These are phyloP conservation scores for Netta rufina DNA, from an alignment of 2,797 vertebrate genomes.

Conservation along the genomic window DNA sequence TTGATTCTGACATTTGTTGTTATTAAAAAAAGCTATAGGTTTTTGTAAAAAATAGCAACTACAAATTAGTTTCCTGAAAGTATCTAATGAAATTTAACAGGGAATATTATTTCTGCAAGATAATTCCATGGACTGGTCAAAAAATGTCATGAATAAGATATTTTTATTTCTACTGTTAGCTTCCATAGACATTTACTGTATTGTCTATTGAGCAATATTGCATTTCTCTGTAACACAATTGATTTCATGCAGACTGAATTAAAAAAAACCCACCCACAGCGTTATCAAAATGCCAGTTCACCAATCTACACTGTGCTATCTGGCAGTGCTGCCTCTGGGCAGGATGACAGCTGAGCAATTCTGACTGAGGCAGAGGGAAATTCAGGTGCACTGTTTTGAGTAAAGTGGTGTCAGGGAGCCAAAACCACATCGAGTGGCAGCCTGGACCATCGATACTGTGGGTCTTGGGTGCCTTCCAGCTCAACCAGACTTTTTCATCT, in stretches of 20 bases:
- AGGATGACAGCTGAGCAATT: background rate
- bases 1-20: background rate
- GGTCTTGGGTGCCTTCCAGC: background rate
- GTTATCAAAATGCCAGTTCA: background rate
- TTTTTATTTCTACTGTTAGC: background rate
- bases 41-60: background rate
- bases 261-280: background rate
- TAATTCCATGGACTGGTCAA: background rate
- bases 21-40: background rate
- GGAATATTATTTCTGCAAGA: background rate
- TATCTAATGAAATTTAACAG: background rate
- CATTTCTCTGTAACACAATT: background rate
- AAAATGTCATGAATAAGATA: background rate
- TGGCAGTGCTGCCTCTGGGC: background rate
- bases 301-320: accelerated
- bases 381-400: background rate
- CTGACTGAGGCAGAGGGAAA: background rate
- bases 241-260: background rate
- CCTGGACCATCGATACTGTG: background rate
- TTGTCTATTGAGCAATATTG: background rate
- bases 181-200: background rate
- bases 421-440: background rate
- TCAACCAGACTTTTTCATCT: background rate
- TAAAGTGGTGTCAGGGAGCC: background rate
- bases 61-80: background rate